A percentile compares a stretch with the other conserved stretches of the same genome.
These are phyloP conservation scores for Noctua fimbriata DNA, from an alignment of 2,888 invertebrate genomes.

Conservation along the genomic window DNA sequence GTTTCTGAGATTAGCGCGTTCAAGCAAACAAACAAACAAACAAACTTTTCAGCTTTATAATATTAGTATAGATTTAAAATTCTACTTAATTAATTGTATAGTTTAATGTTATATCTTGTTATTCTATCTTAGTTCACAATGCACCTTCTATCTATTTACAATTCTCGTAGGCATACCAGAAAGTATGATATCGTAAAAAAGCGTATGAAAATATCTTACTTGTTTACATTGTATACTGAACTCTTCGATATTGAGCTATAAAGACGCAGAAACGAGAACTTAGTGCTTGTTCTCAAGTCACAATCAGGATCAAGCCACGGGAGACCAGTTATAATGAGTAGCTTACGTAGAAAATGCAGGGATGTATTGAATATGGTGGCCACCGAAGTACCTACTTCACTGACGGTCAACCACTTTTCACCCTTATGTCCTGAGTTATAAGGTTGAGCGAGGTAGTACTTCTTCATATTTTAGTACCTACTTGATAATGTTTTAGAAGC, in stretches of 20 bases:
- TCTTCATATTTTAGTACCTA: background rate
- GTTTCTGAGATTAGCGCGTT: too few species aligned
- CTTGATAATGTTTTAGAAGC: background rate
- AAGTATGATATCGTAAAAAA: background rate
- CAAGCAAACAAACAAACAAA: too few species aligned
- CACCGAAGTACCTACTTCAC: background rate
- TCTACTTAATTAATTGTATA: too few species aligned
- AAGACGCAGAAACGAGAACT: conserved; percentile 2
- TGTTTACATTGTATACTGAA: background rate
- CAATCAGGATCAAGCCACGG: conserved; percentile 5
- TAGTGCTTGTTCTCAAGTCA: conserved; percentile 3
- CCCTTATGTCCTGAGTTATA: background rate
- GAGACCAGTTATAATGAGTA: background rate
- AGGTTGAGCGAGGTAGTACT: background rate
- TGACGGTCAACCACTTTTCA: background rate
- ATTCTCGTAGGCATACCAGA: background rate
- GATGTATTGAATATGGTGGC: background rate
- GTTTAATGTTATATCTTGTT: background rate
- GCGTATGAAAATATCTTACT: background rate
- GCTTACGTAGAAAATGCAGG: background rate
- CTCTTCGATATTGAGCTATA: conserved; percentile 11
- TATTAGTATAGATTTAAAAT: too few species aligned
- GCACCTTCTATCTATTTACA: too few species aligned
- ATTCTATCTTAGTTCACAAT: background rate
- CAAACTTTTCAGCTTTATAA: too few species aligned